A percentile compares a stretch with the other conserved stretches of the same genome.
Evolutionary conservation across 2,888 invertebrate genomes (phyloP).

Genomic region (Drosophila anomalipes): DNA sequence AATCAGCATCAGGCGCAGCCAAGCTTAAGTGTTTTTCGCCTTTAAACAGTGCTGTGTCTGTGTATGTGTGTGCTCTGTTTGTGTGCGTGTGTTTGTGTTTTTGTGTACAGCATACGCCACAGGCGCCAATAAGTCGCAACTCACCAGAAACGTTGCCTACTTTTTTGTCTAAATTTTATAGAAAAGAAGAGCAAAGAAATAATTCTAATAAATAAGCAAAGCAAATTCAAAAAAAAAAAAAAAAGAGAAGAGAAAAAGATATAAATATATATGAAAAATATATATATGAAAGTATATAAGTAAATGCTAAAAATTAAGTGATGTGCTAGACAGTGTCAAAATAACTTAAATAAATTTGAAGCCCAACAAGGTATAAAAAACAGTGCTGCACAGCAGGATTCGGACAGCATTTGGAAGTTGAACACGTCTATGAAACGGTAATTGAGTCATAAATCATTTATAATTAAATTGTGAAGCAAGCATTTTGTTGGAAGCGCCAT

Average conservation of each 20-base stretch:
- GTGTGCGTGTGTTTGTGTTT: slow-evolving; percentile 16
- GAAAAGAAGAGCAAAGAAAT: slow-evolving; percentile 31
- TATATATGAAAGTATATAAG: slow-evolving; percentile 12
- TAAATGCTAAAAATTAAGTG: slow-evolving; percentile 49
- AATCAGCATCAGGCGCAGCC: slow-evolving; percentile 45
- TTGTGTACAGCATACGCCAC: slow-evolving; percentile 39
- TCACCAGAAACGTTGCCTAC: slow-evolving; percentile 49
- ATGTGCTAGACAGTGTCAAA: slow-evolving; percentile 49
- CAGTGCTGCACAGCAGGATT: slow-evolving; percentile 6
- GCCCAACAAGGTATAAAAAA: slow-evolving; percentile 6
- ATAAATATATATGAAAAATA: slow-evolving; percentile 13
- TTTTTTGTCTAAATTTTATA: slow-evolving; percentile 37
- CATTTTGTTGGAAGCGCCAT: slow-evolving; percentile 27
- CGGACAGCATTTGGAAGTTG: slow-evolving; percentile 9
- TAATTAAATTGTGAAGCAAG: slow-evolving; percentile 46
- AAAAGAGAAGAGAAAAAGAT: slow-evolving; percentile 7
- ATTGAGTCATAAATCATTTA: slow-evolving; percentile 69
- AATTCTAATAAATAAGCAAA: slow-evolving; percentile 31
- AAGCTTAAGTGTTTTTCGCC: slow-evolving; percentile 48
- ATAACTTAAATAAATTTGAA: slow-evolving; percentile 15
- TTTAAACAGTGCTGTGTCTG: slow-evolving; percentile 18
- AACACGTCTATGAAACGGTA: slow-evolving; percentile 60
- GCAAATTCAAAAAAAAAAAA: slow-evolving; percentile 27
- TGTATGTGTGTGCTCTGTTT: slow-evolving; percentile 15
- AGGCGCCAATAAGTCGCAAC: slow-evolving; percentile 54